Evolutionary conservation across 2,888 invertebrate species (phyloP).

Genomic region (Conomelus anceps): DNA sequence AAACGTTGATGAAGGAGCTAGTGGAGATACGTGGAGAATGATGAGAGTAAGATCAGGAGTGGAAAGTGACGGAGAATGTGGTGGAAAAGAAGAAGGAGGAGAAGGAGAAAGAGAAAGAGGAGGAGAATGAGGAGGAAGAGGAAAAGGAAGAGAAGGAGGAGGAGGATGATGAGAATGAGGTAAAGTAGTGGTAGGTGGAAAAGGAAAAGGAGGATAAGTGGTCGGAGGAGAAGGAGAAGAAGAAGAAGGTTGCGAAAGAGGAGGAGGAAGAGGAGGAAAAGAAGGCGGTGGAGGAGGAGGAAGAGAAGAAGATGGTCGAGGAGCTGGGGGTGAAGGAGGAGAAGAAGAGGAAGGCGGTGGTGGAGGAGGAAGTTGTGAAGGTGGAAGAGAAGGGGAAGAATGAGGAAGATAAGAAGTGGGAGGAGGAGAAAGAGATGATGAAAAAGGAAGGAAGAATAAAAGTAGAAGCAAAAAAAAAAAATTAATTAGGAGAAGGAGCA

Average conservation of each 20-base stretch:
- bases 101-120: not conserved
- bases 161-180: not conserved
- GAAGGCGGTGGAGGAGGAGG: too few species aligned
- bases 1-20: too few species aligned
- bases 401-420: too few species aligned
- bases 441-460: too few species aligned
- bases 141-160: not conserved
- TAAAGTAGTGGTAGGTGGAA: too few species aligned
- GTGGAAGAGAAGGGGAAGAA: too few species aligned
- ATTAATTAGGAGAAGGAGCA: too few species aligned
- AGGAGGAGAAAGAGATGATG: too few species aligned
- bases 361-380: too few species aligned
- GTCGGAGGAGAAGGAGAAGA: not conserved
- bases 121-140: not conserved
- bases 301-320: not conserved
- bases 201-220: too few species aligned
- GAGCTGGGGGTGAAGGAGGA: not conserved
- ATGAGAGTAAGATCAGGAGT: not conserved
- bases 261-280: not conserved
- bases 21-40: too few species aligned
- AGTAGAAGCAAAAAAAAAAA: too few species aligned
- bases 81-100: not conserved
- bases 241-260: not conserved
- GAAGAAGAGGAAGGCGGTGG: not conserved
- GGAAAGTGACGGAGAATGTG: not conserved